These are phyloP conservation scores for Alitta virens DNA, from an alignment of 2,888 invertebrate genomes.

Conservation along the genomic window DNA sequence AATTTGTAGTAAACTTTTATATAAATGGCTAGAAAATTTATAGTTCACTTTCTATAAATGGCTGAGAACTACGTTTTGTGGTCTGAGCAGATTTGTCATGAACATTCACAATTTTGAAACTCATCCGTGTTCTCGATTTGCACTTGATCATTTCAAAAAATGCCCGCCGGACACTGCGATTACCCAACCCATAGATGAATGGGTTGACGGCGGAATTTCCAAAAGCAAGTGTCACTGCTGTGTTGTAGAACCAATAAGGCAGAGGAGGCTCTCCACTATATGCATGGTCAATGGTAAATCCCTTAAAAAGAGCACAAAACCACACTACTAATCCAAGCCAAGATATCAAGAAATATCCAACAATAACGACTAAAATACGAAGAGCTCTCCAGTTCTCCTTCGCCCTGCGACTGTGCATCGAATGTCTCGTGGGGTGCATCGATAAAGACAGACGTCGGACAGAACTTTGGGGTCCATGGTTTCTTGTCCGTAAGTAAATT, in stretches of 20 bases:
- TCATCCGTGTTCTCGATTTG: no score
- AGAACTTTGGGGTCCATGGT: not conserved
- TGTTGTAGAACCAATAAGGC: conserved; percentile 26
- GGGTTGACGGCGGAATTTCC: conserved; percentile 46
- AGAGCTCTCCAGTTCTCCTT: conserved; percentile 24
- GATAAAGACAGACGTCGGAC: conserved; percentile 16
- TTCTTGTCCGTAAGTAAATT: conserved; percentile 20
- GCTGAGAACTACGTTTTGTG: no score
- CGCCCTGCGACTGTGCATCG: conserved; percentile 2
- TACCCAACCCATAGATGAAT: conserved; percentile 41
- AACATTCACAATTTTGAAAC: no score
- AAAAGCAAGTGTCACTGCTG: conserved; percentile 34
- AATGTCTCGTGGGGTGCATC: not conserved
- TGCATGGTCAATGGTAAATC: conserved; percentile 20
- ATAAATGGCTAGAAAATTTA: no score
- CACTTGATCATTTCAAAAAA: conserved; percentile 2
- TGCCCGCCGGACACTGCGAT: conserved; percentile 22
- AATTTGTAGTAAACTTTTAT: no score
- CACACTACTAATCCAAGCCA: conserved; percentile 24
- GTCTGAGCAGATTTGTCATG: no score
- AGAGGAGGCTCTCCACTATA: not conserved
- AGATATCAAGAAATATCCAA: conserved; percentile 25
- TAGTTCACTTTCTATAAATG: no score
- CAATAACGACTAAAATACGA: conserved; percentile 19
- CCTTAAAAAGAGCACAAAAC: conserved; percentile 18